A percentile compares a stretch with the other conserved stretches of the same genome.
These are phyloP conservation scores for Sceloporus undulatus DNA, from an alignment of 2,113 vertebrate genomes.

Conservation along the genomic window DNA sequence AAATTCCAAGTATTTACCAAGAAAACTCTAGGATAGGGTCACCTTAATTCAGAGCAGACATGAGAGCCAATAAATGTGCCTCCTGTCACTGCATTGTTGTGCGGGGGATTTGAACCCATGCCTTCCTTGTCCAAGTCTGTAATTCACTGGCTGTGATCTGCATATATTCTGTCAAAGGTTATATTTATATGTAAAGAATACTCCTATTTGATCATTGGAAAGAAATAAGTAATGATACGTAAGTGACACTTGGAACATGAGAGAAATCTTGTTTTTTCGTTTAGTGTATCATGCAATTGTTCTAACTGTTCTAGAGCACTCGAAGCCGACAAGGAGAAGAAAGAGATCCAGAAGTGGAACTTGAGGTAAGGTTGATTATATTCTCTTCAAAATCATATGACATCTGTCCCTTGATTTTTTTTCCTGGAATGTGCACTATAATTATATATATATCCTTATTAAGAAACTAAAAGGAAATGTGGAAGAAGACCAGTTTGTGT, in stretches of 20 bases:
- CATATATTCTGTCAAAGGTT: too few species aligned
- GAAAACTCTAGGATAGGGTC: too few species aligned
- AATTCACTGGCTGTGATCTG: not conserved
- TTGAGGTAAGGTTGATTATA: constrained; percentile 84
- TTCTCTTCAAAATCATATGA: constrained; percentile 46
- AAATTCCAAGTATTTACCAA: not conserved
- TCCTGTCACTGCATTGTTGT: not conserved
- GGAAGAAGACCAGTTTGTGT: not conserved
- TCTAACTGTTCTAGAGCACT: constrained; percentile 86
- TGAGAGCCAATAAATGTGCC: not conserved
- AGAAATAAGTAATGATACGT: not conserved
- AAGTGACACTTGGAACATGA: not conserved
- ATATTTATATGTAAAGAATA: not conserved
- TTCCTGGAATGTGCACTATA: not conserved
- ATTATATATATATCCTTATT: not conserved
- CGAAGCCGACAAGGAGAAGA: constrained; percentile 98
- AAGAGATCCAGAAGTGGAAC: constrained; percentile 94
- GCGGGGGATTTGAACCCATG: not conserved
- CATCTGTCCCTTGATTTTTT: constrained; percentile 40
- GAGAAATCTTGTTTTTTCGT: not conserved
- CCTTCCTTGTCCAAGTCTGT: not conserved
- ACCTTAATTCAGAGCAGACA: not conserved
- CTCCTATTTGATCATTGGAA: not conserved
- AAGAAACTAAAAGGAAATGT: not conserved
- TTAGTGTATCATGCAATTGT: constrained; percentile 4